phyloP scores from a whole-genome alignment of 2,113 vertebrate species.

The Sporophila hypoxantha region DNA sequence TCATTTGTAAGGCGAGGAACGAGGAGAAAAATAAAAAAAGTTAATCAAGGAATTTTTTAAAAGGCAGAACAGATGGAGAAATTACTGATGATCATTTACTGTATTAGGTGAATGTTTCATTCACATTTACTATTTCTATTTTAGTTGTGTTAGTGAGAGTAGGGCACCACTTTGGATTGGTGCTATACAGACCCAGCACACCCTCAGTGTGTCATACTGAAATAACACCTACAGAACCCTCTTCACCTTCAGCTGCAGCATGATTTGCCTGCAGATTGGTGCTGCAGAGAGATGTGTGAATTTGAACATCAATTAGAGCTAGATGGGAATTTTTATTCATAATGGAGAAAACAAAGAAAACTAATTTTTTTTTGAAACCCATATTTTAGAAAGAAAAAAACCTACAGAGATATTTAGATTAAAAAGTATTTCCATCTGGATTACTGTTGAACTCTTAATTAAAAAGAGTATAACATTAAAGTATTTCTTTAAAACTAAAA shows the following conservation, averaged over 20 bases:
- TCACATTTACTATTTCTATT: background rate
- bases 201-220: background rate
- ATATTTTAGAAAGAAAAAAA: background rate
- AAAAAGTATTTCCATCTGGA: background rate
- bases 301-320: background rate
- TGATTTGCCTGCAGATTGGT: background rate
- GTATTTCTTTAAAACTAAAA: background rate
- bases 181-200: background rate
- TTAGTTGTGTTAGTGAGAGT: background rate
- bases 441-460: background rate
- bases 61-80: background rate
- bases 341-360: background rate
- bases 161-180: background rate
- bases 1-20: background rate
- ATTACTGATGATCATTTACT: background rate
- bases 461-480: background rate
- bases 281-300: background rate
- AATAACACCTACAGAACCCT: background rate
- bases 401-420: background rate
- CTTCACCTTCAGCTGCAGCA: background rate
- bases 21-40: background rate
- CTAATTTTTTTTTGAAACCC: background rate
- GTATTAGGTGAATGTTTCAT: background rate
- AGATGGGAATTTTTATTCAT: background rate
- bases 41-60: background rate